Percentiles rank a stretch among this genome's conserved stretches.
Conservation (phyloP, 2,113 vertebrate species). For the Naja naja region DNA sequence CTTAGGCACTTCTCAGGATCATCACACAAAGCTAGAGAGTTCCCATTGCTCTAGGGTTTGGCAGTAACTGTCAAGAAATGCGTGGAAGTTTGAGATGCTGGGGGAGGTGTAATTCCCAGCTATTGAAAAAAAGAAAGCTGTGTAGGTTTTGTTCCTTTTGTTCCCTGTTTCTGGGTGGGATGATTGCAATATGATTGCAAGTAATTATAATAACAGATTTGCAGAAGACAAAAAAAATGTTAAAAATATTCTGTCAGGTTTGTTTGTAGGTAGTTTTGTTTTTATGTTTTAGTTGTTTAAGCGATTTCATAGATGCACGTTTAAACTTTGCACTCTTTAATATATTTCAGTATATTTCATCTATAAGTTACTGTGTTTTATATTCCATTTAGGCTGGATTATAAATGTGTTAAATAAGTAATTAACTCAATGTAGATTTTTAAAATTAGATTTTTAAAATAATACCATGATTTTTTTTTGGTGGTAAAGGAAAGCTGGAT, state of each 20-base stretch:
- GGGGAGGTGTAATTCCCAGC: constrained; percentile 22
- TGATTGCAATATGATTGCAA: neutral
- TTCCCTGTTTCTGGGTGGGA: neutral
- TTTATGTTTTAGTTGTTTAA: neutral
- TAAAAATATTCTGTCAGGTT: neutral
- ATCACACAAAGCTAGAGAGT: constrained; percentile 11
- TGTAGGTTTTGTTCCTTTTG: neutral
- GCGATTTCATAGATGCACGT: neutral
- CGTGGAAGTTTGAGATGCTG: constrained; percentile 1
- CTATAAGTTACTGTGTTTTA: neutral
- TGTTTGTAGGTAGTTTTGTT: neutral
- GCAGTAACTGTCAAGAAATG: constrained; percentile 22
- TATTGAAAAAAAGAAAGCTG: neutral
- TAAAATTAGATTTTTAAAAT: neutral
- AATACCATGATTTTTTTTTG: neutral
- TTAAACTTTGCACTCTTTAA: neutral
- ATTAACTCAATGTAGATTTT: neutral
- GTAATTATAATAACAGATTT: neutral
- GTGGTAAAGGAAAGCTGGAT: neutral
- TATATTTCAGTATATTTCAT: neutral
- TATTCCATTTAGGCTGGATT: neutral
- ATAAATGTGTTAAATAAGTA: neutral
- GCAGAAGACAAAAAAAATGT: neutral
- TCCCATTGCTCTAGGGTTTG: constrained; percentile 30
- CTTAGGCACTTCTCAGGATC: constrained; percentile 16